Base-by-base conservation (phyloP, 2,797 vertebrate species). In the Amblyopsis hoosieri region DNA sequence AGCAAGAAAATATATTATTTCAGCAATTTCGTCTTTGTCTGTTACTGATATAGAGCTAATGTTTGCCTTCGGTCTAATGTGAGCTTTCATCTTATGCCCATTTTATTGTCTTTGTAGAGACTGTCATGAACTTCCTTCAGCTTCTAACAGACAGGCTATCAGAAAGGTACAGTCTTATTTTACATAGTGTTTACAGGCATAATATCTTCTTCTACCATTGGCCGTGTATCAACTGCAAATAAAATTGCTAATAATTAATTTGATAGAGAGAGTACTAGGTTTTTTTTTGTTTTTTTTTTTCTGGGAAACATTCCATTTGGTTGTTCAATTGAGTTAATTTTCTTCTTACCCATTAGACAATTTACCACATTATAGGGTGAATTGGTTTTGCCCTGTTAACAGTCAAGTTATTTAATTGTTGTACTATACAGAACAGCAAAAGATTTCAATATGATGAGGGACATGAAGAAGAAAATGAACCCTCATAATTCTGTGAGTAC, bases 361-460 rank as follows among this genome's bases (percentile, higher is more conserved):
- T 42, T 42, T 7, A 12, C 47, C 47, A 4, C 47, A 12, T 12
- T 48, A 48, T 17, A 54, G 10, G 12, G 3, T 13, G 23, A 12
- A 54, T 12, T 54, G 52, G 9, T 48, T 48, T 48, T 48, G 12
- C 47, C 10, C 12, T 29, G 15, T 54, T 2, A 54, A 12, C 9
- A 54, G 29, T 23, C 31, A 9, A 14, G 15, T 19, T 19, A 17
- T 17, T 12, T 23, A 54, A 12, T 54, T 29, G 13, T 29, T 29
- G 19, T 54, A n/a, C 80, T 56, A 66, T 85, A 62, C 87, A 99
- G 98, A 88, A 94, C 95, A 54, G 65, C 73, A 19, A 94, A 94
- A 85, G 98, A 99, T 87, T 98, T 98, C 74, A 79, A 92, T 70
- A 97, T 98, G 94, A 96, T 99, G 94, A 85, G 55, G 37, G 74